Evolutionary conservation across 1,140 invertebrate species (phyloP), one percentile per base, ranked within the genome.

Genomic region (Diorhabda carinulata): DNA sequence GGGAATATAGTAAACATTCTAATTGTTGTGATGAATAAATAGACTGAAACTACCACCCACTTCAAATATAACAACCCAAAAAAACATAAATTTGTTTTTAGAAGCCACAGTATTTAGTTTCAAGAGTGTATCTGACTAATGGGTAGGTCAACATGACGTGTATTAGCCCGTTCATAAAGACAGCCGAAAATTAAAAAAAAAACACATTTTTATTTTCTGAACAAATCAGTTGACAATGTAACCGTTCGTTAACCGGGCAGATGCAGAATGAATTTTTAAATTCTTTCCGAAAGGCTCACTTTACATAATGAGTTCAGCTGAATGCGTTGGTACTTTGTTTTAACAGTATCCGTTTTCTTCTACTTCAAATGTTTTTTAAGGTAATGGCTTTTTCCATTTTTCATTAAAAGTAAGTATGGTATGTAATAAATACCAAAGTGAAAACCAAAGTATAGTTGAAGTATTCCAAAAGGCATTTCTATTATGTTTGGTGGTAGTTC

Each of bases 171-270:
- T 43, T n/a, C 43, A 43, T 65, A 65, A 65, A 65, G 64, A 25
- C 57, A 7, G 57, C 64, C 64, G 64, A 65, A 65, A 65, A 25
- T 41, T 63, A 52, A 42, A 68, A 58, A 68, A 58, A 68, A 62
- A 63, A 63, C 42, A 62, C 43, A 68, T 57, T 61, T 69, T 69
- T 69, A 64, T 59, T 69, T 52, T 59, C 68, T 56, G 41, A 64
- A 69, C 62, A 69, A 69, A 64, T 69, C 45, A 56, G 40, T 69
- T 65, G 64, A 65, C 47, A 65, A 25, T 65, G 64, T 65, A 65
- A 57, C 64, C 64, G 52, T 43, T 69, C 6, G 45, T 43, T n/a
- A 52, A 9, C 45, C 40, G 25, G 64, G 52, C 64, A 65, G 64
- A 56, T 65, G 64, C 57, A 3, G 45, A 9, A 43, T 10, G n/a